Evolutionary conservation across 2,113 vertebrate species (phyloP), one percentile per base, ranked within the genome.

Genomic region (Gnathonemus echidnorhynchus): DNA sequence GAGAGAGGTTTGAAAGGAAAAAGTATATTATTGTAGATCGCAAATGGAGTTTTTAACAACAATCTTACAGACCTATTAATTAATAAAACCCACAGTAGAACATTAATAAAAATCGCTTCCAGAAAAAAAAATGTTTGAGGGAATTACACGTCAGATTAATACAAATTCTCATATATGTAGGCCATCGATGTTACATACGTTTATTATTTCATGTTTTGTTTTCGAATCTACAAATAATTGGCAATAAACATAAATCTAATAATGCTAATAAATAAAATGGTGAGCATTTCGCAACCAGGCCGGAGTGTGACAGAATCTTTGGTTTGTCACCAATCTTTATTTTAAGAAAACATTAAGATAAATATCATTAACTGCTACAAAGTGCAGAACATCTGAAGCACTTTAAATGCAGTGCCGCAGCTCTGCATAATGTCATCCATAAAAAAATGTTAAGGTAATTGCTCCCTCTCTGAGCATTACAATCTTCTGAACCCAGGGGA

Each of bases 401-500:
- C 49, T 62, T 58, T 46, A 85, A 85, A 48, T 85, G 45, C 45
- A 85, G 45, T n/a, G 45, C 19, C 19, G 0, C 87, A n/a, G 53
- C 9, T n/a, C 39, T 42, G 87, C 35, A 62, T 39, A 52, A 52
- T 77, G 62, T 77, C 88, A 70, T 74, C 17, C 27, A 49, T 89
- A 66, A 45, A 45, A 74, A 85, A 87, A 90, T 48, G 84, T 91
- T 91, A 89, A 90, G 89, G 39, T 62, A 88, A 90, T 45, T 90
- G 91, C 91, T 90, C 85, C 91, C 88, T 58, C 88, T 52, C 89
- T 88, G 45, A 45, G 35, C 70, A 88, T 91, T 91, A 89, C 53
- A 92, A 90, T 90, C 90, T 74, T 91, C 91, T 90, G 92, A 89
- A 90, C 90, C 87, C 89, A 91, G 89, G 92, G 93, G 93, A 95